A percentile compares a stretch with the other conserved stretches of the same genome.
phyloP scores from a whole-genome alignment of 2,888 invertebrate species.

The Hydriomena furcata region DNA sequence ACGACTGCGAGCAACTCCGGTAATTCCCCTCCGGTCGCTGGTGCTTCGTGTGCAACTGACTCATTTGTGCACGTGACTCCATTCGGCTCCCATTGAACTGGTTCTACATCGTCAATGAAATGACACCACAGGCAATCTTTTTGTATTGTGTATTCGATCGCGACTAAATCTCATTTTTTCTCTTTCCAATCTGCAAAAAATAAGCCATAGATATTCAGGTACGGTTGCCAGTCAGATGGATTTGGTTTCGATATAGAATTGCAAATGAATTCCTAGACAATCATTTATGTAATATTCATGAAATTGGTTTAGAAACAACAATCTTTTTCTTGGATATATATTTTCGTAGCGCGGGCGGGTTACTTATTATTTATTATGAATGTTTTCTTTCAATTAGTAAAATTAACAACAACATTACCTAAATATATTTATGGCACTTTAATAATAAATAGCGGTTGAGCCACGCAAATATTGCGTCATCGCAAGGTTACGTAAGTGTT shows the following conservation, averaged over 20 bases:
- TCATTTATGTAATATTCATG: constrained; percentile 21
- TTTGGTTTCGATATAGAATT: constrained; percentile 19
- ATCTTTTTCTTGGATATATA: constrained; percentile 10
- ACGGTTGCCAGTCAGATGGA: constrained; percentile 1
- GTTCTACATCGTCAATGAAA: constrained; percentile 36
- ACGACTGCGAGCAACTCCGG: constrained; percentile 76
- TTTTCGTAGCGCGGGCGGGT: constrained; percentile 4
- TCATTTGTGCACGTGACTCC: constrained; percentile 75
- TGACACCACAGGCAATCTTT: constrained; percentile 45
- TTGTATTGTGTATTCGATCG: constrained; percentile 13
- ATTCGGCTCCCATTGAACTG: constrained; percentile 67
- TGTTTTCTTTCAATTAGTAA: constrained; percentile 31
- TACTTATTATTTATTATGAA: constrained; percentile 17
- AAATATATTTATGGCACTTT: constrained; percentile 30
- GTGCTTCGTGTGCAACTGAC: constrained; percentile 64
- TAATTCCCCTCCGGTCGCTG: constrained; percentile 71
- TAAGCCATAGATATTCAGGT: constrained; percentile 18
- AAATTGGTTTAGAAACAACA: constrained; percentile 14
- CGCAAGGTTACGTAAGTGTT: constrained; percentile 21
- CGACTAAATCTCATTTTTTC: constrained; percentile 23
- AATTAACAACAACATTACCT: constrained; percentile 25
- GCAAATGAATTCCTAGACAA: constrained; percentile 22
- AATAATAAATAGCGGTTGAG: constrained; percentile 27
- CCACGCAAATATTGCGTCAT: constrained; percentile 34
- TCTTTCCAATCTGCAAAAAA: constrained; percentile 30